Evolutionary conservation across 2,888 invertebrate genomes (phyloP), one percentile per base, ranked within the genome.

Genomic region (Aspidapion aeneum): DNA sequence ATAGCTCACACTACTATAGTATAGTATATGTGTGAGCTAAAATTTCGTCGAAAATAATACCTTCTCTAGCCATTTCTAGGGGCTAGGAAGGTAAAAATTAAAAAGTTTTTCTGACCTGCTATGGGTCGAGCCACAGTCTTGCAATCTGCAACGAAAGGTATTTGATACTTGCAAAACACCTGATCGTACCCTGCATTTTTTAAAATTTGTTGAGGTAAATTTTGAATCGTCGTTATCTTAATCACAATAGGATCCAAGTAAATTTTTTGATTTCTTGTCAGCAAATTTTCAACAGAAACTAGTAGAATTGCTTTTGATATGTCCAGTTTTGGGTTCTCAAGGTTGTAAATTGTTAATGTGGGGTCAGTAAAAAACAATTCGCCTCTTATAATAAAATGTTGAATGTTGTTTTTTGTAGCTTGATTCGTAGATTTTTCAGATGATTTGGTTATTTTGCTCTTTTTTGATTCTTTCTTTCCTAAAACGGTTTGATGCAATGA

Each of bases 361-460:
- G 67, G 66, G 18, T 72, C 70, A 5, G 73, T 73, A 57, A 73
- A 70, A 19, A 73, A 70, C 5, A 70, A 60, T 63, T 73, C 73
- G 2, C 70, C 72, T 48, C 12, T 35, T 7, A n/a, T n/a, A n/a
- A n/a, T n/a, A n/a, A n/a, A n/a, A n/a, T n/a, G n/a, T n/a, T n/a
- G n/a, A n/a, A n/a, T n/a, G n/a, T n/a, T n/a, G n/a, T n/a, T n/a
- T n/a, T n/a, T n/a, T n/a, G n/a, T n/a, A n/a, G n/a, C n/a, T n/a
- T n/a, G n/a, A n/a, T n/a, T n/a, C n/a, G n/a, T n/a, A n/a, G n/a
- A n/a, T n/a, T n/a, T n/a, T n/a, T n/a, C n/a, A n/a, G n/a, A n/a
- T n/a, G n/a, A n/a, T n/a, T n/a, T n/a, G n/a, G n/a, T n/a, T n/a
- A n/a, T n/a, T n/a, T n/a, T n/a, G n/a, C n/a, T n/a, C n/a, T n/a